Conservation (phyloP, 2,797 vertebrate genomes). For the Pteropus rufus region DNA sequence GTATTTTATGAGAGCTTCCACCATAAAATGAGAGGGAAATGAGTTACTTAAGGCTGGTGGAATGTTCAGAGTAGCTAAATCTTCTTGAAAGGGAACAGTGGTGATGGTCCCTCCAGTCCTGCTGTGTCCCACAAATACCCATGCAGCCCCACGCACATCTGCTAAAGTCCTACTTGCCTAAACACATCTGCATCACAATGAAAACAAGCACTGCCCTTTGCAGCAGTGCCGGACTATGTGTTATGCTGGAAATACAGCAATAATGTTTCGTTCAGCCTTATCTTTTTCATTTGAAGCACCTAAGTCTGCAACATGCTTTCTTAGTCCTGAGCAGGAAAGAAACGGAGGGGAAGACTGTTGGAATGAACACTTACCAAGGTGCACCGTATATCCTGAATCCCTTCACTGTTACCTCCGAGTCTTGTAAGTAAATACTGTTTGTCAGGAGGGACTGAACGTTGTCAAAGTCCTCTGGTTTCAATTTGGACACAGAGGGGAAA, state of each 20-base stretch:
- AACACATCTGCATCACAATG: background rate
- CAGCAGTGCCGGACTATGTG: background rate
- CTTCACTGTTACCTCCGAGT: constrained; percentile 98
- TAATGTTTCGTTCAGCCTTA: constrained; percentile 1
- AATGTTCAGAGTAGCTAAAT: background rate
- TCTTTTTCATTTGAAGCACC: constrained; percentile 13
- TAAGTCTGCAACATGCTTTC: background rate
- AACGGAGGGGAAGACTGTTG: constrained; percentile 46
- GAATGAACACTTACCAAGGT: constrained; percentile 92
- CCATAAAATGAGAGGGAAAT: background rate
- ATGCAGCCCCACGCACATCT: fast-evolving
- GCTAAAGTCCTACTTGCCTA: background rate
- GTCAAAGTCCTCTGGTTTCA: constrained; percentile 99
- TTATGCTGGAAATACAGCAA: background rate
- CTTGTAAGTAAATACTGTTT: constrained; percentile 99
- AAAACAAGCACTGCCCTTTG: background rate
- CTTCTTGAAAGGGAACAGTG: background rate
- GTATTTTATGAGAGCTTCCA: background rate
- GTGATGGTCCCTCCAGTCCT: background rate
- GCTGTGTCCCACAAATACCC: background rate
- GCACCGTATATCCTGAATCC: constrained; percentile 99
- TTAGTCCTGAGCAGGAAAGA: constrained; percentile 16
- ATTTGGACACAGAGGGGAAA: constrained; percentile 99
- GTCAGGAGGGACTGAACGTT: constrained; percentile 98
- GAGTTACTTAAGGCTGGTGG: background rate